Conservation (phyloP, 2,888 invertebrate species). For the Mythimna loreyi region DNA sequence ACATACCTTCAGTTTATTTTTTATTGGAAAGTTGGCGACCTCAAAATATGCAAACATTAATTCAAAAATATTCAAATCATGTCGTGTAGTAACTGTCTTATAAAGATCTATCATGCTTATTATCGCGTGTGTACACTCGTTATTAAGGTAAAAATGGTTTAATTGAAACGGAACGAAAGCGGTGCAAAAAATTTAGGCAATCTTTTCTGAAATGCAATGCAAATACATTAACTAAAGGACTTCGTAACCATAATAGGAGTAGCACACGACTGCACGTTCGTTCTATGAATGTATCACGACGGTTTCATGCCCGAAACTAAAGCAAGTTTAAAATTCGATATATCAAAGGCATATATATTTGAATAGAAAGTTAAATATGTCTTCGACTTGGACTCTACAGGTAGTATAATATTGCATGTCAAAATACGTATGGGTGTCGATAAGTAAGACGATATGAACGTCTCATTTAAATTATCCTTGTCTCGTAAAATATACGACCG, state of each 20-base stretch:
- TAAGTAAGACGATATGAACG: slow-evolving; percentile 68
- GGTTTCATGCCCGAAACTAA: slow-evolving; percentile 54
- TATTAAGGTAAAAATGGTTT: slow-evolving; percentile 47
- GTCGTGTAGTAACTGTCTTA: slow-evolving; percentile 30
- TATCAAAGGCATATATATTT: slow-evolving; percentile 22
- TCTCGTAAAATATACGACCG: slow-evolving; percentile 75
- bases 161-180: slow-evolving; percentile 52
- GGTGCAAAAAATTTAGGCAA: slow-evolving; percentile 48
- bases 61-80: slow-evolving; percentile 44
- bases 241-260: slow-evolving; percentile 61
- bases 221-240: slow-evolving; percentile 62
- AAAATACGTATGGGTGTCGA: slow-evolving; percentile 65
- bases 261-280: slow-evolving; percentile 65
- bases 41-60: slow-evolving; percentile 44
- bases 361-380: slow-evolving; percentile 28
- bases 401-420: slow-evolving; percentile 61
- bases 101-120: slow-evolving; percentile 37
- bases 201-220: slow-evolving; percentile 60
- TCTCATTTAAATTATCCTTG: slow-evolving; percentile 74
- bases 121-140: slow-evolving; percentile 46
- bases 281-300: slow-evolving; percentile 63
- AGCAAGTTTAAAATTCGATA: slow-evolving; percentile 49
- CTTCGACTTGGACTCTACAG: slow-evolving; percentile 24
- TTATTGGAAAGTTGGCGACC: slow-evolving; percentile 42
- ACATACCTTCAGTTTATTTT: slow-evolving; percentile 49